These are phyloP conservation scores for Cettia cetti DNA, from an alignment of 2,113 vertebrate species.

Conservation along the genomic window DNA sequence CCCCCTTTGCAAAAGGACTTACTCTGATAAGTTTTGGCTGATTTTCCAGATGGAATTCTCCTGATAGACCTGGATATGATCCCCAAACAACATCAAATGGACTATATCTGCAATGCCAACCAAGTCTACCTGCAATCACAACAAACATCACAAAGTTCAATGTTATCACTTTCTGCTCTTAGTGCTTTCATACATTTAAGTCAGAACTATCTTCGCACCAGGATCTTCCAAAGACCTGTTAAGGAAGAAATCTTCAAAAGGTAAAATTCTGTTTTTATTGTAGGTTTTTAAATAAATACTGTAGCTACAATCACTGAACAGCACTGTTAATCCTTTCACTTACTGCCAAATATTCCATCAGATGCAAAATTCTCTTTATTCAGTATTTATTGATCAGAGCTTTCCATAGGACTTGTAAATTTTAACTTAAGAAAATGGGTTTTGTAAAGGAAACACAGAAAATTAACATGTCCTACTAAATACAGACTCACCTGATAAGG, in stretches of 20 bases:
- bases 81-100: slow-evolving; percentile 78
- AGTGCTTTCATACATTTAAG: not conserved
- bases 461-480: not conserved
- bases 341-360: not conserved
- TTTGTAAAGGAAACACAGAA: not conserved
- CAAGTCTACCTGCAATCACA: slow-evolving; percentile 82
- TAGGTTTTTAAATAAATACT: not conserved
- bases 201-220: not conserved
- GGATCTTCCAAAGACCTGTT: not conserved
- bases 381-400: not conserved
- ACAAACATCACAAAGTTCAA: not conserved
- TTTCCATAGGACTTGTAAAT: not conserved
- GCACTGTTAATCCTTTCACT: not conserved
- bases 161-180: not conserved
- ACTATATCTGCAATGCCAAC: slow-evolving; percentile 82
- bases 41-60: slow-evolving; percentile 75
- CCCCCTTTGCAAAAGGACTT: slow-evolving; percentile 50
- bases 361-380: not conserved
- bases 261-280: not conserved
- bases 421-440: not conserved
- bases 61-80: slow-evolving; percentile 67
- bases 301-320: not conserved
- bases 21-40: slow-evolving; percentile 60
- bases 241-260: not conserved
- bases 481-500: slow-evolving; percentile 78